Base-by-base conservation (phyloP, 1,140 invertebrate genomes). In the Plodia interpunctella region DNA sequence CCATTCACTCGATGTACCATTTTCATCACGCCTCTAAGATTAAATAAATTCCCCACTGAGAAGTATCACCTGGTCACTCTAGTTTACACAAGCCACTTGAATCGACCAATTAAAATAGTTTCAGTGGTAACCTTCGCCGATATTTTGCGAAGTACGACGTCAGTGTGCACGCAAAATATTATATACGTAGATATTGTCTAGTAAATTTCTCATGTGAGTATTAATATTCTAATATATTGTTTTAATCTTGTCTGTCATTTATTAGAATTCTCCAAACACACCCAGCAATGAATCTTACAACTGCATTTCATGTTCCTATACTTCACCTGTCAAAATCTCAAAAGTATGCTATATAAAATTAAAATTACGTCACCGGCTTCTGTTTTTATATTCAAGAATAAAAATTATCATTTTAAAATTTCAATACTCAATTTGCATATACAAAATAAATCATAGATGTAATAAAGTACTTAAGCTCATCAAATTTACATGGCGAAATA, bases 31-130 rank as follows among this genome's bases (percentile, higher is more conserved):
- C 15, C n/a, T 3, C 10, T 8, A 9, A 44, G n/a, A 44, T 53
- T 53, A 53, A 53, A 53, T 18, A 53, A 20, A 53, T 20, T 53
- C 51, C 51, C 13, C 21, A 25, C 19, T 8, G 51, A 53, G 11
- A 11, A 2, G 19, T n/a, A 53, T 18, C 51, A 53, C 25, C 51
- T 53, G 51, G 51, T 25, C 19, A 53, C n/a, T 0, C 38, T 44
- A 44, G 38, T 15, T 15, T 5, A 15, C 4, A 44, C 38, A 44
- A 15, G 5, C 38, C 38, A 44, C 38, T 44, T 44, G 38, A 44
- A 44, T 15, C 38, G 38, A 17, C 38, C 38, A 44, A 44, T 44
- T 44, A 44, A 44, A 44, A 44, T 44, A 44, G 38, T 15, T 44
- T 15, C 38, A 44, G 15, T 44, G 11, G 30, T 32, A 44, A 44